A percentile compares a stretch with the other conserved stretches of the same genome.
Conservation (phyloP, 2,888 invertebrate genomes). For the Caenorhabditis auriculariae region DNA sequence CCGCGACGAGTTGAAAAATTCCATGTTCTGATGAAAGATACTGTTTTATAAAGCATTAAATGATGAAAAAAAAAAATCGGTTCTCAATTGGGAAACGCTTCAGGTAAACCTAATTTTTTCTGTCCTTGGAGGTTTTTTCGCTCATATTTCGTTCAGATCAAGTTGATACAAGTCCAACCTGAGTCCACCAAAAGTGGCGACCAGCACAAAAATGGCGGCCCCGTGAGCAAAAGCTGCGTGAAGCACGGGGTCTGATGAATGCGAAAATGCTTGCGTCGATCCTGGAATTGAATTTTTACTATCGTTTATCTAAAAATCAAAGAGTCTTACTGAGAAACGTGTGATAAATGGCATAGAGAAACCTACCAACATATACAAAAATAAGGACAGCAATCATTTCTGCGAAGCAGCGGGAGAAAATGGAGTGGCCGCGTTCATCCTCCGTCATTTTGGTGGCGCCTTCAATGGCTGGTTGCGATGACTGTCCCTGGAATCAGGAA, state of each 20-base stretch:
- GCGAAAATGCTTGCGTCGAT: slow-evolving; percentile 27
- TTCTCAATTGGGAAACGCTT: too few species aligned
- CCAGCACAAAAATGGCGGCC: slow-evolving; percentile 52
- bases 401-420: slow-evolving; percentile 43
- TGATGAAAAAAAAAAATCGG: too few species aligned
- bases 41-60: too few species aligned
- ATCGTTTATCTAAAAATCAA: not conserved
- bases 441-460: slow-evolving; percentile 27
- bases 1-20: too few species aligned
- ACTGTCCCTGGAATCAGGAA: too few species aligned
- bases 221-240: slow-evolving; percentile 58
- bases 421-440: slow-evolving; percentile 31
- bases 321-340: not conserved
- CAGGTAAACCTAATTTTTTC: too few species aligned
- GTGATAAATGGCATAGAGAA: not conserved
- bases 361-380: slow-evolving; percentile 56
- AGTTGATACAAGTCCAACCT: too few species aligned
- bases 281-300: slow-evolving; percentile 18
- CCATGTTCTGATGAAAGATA: too few species aligned
- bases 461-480: too few species aligned
- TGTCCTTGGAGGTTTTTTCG: too few species aligned
- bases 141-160: too few species aligned
- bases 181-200: slow-evolving; percentile 49
- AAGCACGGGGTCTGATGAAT: slow-evolving; percentile 40
- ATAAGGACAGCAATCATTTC: slow-evolving; percentile 56